Evolutionary conservation across 2,113 vertebrate species (phyloP).

Genomic region (Prinia subflava): DNA sequence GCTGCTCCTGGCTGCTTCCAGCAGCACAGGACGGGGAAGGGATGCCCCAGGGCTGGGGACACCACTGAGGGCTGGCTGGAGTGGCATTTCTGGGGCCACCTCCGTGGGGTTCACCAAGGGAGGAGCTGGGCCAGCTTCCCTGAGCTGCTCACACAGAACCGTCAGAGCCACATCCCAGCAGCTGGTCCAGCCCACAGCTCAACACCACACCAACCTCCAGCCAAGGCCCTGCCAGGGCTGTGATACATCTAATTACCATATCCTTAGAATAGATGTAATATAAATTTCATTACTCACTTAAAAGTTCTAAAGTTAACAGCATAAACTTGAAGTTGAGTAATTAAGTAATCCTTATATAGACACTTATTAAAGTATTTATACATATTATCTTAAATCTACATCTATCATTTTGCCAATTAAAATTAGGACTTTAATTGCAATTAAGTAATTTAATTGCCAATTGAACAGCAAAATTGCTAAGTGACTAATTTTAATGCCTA

Average conservation of each 20-base stretch:
- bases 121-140: background rate
- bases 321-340: constrained; percentile 87
- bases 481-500: constrained; percentile 94
- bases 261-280: constrained; percentile 77
- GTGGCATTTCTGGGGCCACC: fast-evolving
- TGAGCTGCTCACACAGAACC: fast-evolving
- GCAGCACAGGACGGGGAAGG: background rate
- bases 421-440: constrained; percentile 94
- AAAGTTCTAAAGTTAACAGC: constrained; percentile 86
- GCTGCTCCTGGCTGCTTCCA: background rate
- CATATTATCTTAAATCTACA: constrained; percentile 90
- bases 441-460: constrained; percentile 98
- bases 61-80: fast-evolving
- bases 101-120: fast-evolving
- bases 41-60: fast-evolving
- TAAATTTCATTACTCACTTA: constrained; percentile 83
- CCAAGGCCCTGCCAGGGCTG: constrained; percentile 51
- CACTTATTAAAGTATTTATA: constrained; percentile 90
- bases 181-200: background rate
- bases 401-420: constrained; percentile 92
- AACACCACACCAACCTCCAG: constrained; percentile 4
- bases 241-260: constrained; percentile 74
- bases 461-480: constrained; percentile 96
- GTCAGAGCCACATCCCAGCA: fast-evolving
- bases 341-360: constrained; percentile 89